Evolutionary conservation across 1,140 invertebrate species (phyloP).

Genomic region (Phymorhynchus buccinoides): DNA sequence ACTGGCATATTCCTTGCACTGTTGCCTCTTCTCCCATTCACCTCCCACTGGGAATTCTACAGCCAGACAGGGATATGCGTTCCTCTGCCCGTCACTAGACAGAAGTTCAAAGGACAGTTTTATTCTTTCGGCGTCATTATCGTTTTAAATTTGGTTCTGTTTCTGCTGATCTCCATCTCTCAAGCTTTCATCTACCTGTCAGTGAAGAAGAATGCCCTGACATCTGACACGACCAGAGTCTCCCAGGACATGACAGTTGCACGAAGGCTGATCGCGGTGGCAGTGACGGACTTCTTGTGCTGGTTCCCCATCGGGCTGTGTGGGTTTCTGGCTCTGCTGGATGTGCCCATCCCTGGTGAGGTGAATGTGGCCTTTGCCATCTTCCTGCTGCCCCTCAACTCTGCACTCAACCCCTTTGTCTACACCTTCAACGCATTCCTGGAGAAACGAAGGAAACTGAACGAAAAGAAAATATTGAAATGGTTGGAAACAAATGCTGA

Average conservation of each 20-base stretch:
- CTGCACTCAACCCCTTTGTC: constrained; percentile 42
- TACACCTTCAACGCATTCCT: constrained; percentile 44
- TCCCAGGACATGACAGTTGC: constrained; percentile 46
- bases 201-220: too few relatives aligned
- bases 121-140: too few relatives aligned
- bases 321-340: constrained; percentile 42
- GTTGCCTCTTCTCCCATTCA: neutral
- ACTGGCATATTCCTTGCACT: neutral
- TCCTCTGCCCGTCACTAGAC: too few relatives aligned
- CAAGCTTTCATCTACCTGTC: too few relatives aligned
- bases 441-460: neutral
- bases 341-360: constrained; percentile 42
- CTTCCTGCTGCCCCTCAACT: constrained; percentile 49
- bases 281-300: constrained; percentile 43
- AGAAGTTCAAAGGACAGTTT: too few relatives aligned
- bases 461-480: too few relatives aligned
- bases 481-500: too few relatives aligned
- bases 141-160: too few relatives aligned
- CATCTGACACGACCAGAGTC: too few relatives aligned
- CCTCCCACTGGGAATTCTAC: neutral
- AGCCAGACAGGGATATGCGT: neutral
- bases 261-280: constrained; percentile 39
- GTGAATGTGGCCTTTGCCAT: constrained; percentile 50
- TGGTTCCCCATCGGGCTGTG: constrained; percentile 38
- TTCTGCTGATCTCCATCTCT: too few relatives aligned